Conservation (phyloP, 1,140 invertebrate species). For the Marisa cornuarietis region DNA sequence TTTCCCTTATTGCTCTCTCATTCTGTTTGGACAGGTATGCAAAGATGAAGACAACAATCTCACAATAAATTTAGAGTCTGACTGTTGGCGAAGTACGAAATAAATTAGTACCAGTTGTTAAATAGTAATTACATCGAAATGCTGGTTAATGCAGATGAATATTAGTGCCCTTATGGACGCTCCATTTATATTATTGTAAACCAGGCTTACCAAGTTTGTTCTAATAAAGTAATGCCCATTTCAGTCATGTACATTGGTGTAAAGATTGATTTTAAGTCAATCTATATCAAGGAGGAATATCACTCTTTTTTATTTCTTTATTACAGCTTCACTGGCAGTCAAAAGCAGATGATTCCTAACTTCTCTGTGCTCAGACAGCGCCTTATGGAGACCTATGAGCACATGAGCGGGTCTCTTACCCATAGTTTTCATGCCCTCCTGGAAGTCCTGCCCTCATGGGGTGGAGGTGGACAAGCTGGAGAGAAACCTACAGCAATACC, state of each 20-base stretch:
- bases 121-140: too few relatives aligned
- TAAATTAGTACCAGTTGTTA: not conserved
- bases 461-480: too few relatives aligned
- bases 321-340: slow-evolving; percentile 2
- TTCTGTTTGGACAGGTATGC: slow-evolving; percentile 41
- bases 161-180: not conserved
- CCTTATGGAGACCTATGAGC: slow-evolving; percentile 6
- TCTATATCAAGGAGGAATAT: too few relatives aligned
- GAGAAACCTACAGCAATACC: too few relatives aligned
- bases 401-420: not conserved
- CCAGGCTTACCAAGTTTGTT: too few relatives aligned
- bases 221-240: not conserved
- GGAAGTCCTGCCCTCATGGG: not conserved
- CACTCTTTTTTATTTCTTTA: not conserved
- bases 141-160: not conserved
- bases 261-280: not conserved
- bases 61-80: not conserved
- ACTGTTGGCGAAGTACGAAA: not conserved
- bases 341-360: slow-evolving; percentile 6
- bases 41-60: not conserved
- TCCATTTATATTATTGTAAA: not conserved
- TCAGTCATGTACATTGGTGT: not conserved
- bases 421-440: not conserved
- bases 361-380: slow-evolving; percentile 4
- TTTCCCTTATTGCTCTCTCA: slow-evolving; percentile 38